phyloP scores from a whole-genome alignment of 1,140 invertebrate species.

The Temnothorax curvispinosus region DNA sequence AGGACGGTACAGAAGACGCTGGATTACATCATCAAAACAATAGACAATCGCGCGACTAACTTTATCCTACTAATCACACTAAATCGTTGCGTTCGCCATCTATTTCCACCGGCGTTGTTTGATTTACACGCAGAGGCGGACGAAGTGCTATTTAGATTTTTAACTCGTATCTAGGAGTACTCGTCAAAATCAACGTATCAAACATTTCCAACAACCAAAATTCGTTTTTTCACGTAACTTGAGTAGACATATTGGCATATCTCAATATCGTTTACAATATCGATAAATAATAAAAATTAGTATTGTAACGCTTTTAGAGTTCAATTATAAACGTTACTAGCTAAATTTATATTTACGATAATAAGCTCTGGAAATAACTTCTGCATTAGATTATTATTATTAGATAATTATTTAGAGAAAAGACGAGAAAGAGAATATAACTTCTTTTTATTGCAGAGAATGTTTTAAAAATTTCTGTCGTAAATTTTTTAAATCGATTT shows the following conservation, averaged over 20 bases:
- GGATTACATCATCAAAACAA: not conserved
- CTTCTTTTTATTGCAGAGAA: not conserved
- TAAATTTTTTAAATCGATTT: not conserved
- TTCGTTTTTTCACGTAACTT: not conserved
- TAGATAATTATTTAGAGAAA: not conserved
- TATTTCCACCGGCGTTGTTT: conserved; percentile 39
- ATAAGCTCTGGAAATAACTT: not conserved
- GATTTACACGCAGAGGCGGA: conserved; percentile 37
- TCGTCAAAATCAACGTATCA: conserved; percentile 1
- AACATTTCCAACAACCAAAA: not conserved
- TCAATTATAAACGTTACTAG: not conserved
- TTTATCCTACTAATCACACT: conserved; percentile 51
- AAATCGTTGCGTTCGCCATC: conserved; percentile 51
- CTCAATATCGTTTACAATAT: not conserved
- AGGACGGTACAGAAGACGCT: not conserved
- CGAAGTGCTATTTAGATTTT: conserved; percentile 46
- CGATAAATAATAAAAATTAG: not conserved
- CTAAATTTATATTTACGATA: not conserved
- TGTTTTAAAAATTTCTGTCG: not conserved
- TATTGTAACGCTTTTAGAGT: not conserved
- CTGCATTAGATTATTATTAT: not conserved
- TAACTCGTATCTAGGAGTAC: not conserved
- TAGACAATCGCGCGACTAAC: conserved; percentile 31
- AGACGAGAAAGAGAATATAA: not conserved
- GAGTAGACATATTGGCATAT: not conserved